Conservation (phyloP, 1,140 invertebrate genomes). For the Drosophila triauraria region DNA sequence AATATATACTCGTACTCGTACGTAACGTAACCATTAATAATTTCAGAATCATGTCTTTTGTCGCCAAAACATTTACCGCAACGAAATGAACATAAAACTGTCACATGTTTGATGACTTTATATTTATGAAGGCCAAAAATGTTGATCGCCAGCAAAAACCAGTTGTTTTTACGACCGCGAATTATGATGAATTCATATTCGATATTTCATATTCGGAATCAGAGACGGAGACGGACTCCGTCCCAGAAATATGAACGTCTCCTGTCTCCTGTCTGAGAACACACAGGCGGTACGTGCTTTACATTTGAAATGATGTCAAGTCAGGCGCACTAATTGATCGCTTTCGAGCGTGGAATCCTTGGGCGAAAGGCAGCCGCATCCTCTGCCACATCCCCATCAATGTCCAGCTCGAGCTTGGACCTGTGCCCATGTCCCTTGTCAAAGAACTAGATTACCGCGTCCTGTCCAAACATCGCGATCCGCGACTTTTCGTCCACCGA, state of each 20-base stretch:
- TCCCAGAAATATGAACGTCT: conserved; percentile 54
- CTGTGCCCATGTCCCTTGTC: conserved; percentile 71
- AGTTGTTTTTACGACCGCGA: conserved; percentile 70
- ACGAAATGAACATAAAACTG: conserved; percentile 80
- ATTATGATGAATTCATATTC: conserved; percentile 81
- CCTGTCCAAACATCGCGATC: conserved; percentile 32
- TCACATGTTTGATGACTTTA: conserved; percentile 84
- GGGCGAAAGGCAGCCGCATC: conserved; percentile 30
- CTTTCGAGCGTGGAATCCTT: conserved; percentile 67
- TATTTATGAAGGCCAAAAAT: conserved; percentile 84
- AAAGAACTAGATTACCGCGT: conserved; percentile 71
- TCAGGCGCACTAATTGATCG: conserved; percentile 83
- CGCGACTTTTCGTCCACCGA: conserved; percentile 23
- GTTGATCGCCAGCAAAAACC: conserved; percentile 66
- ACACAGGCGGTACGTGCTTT: conserved; percentile 84
- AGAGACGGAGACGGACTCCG: neutral
- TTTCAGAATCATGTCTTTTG: conserved; percentile 79
- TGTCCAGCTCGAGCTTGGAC: conserved; percentile 22
- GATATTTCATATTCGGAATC: conserved; percentile 18
- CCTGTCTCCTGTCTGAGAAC: conserved; percentile 68
- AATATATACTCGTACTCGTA: conserved; percentile 35
- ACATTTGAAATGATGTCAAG: conserved; percentile 81
- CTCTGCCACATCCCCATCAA: conserved; percentile 4
- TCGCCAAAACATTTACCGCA: conserved; percentile 82
- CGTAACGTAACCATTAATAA: conserved; percentile 69